Conservation (phyloP, 2,888 invertebrate species). For the Hipparchia sbordonii region DNA sequence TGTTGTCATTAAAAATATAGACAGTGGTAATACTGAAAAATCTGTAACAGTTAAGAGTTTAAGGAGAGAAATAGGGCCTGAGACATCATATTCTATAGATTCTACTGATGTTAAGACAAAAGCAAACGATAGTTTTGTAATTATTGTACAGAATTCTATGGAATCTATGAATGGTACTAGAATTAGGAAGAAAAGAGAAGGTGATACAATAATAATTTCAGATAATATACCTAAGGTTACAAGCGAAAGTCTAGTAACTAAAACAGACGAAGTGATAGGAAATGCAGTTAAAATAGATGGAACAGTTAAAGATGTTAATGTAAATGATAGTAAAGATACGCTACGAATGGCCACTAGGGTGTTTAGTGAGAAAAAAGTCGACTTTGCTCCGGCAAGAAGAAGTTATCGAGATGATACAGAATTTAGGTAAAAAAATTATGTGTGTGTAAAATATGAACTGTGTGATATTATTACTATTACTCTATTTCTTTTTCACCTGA, state of each 20-base stretch:
- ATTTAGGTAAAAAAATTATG: slow-evolving; percentile 1
- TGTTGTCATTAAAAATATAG: background rate
- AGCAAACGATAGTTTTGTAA: background rate
- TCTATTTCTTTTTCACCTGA: too few species aligned
- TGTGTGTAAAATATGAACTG: too few species aligned
- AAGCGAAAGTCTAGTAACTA: background rate
- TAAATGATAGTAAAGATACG: background rate
- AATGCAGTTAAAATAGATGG: background rate
- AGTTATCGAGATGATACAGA: slow-evolving; percentile 2
- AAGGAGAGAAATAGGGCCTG: background rate
- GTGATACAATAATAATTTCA: background rate
- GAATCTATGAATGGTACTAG: background rate
- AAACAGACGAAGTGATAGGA: background rate
- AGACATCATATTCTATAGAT: background rate
- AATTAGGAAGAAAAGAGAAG: background rate
- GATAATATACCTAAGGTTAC: background rate
- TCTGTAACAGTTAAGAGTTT: background rate
- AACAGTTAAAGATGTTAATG: background rate
- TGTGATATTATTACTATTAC: too few species aligned
- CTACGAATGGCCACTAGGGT: slow-evolving; percentile 27
- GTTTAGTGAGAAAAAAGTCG: slow-evolving; percentile 16
- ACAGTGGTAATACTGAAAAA: background rate
- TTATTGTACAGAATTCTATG: too few species aligned
- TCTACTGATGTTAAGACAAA: background rate
- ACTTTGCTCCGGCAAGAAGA: slow-evolving; percentile 32